phyloP scores from a whole-genome alignment of 53 echinoderm and acorn worm genomes.

The Holothuria scabra region DNA sequence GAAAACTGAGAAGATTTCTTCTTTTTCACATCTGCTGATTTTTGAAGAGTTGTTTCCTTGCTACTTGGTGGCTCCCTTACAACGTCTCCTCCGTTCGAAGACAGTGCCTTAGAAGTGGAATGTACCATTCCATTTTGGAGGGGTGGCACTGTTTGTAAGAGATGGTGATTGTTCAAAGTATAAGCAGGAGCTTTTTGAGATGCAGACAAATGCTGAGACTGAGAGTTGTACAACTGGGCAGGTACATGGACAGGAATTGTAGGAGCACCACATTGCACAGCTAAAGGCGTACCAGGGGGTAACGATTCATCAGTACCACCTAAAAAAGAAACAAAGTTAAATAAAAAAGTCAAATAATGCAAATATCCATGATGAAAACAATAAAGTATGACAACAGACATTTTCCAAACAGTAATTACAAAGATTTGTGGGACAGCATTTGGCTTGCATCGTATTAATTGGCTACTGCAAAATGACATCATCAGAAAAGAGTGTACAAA shows the following conservation, averaged over 20 bases:
- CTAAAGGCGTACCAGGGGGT: slow-evolving; percentile 49
- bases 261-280: slow-evolving; percentile 54
- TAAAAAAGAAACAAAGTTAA: not conserved
- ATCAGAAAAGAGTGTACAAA: too few relatives aligned
- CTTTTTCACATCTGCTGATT: slow-evolving; percentile 33
- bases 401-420: too few relatives aligned
- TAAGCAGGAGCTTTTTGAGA: slow-evolving; percentile 47
- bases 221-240: slow-evolving; percentile 31
- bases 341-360: too few relatives aligned
- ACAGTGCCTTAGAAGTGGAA: slow-evolving; percentile 33
- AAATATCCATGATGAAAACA: too few relatives aligned
- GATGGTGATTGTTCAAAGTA: slow-evolving; percentile 47
- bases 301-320: slow-evolving; percentile 42
- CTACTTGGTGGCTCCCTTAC: slow-evolving; percentile 14
- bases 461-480: too few relatives aligned
- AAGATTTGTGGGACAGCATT: too few relatives aligned
- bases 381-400: too few relatives aligned
- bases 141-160: slow-evolving; percentile 51
- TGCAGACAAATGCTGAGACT: slow-evolving; percentile 15
- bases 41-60: not conserved
- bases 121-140: slow-evolving; percentile 56
- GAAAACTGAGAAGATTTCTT: slow-evolving; percentile 64
- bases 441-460: too few relatives aligned
- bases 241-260: slow-evolving; percentile 50
- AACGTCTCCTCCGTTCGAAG: slow-evolving; percentile 4